Evolutionary conservation across 2,113 vertebrate genomes (phyloP).

Genomic region (Lepidothrix coronata): DNA sequence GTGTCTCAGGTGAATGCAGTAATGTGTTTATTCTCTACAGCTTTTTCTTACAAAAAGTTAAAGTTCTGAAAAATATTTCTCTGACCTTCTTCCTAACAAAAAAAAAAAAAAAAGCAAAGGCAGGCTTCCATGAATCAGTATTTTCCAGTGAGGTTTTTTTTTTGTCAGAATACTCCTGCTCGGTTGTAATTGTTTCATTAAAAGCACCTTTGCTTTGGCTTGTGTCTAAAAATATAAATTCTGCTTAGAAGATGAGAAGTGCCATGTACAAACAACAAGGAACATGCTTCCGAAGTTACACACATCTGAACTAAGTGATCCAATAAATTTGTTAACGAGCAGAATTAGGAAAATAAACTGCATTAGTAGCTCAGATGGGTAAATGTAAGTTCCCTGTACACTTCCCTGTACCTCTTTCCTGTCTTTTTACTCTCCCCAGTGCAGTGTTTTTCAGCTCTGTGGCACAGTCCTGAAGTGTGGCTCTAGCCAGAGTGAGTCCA

Average conservation of each 20-base stretch:
- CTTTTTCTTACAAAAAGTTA: background rate
- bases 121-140: background rate
- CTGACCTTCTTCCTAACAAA: background rate
- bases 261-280: background rate
- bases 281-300: background rate
- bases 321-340: background rate
- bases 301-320: background rate
- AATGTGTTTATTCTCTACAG: background rate
- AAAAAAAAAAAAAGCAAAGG: background rate
- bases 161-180: background rate
- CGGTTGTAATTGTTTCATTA: background rate
- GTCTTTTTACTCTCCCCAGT: background rate
- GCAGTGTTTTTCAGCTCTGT: background rate
- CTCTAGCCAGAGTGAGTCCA: background rate
- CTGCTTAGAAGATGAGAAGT: background rate
- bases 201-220: background rate
- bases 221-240: background rate
- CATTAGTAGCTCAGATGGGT: background rate
- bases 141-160: background rate
- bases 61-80: background rate
- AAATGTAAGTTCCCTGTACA: background rate
- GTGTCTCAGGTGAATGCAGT: background rate
- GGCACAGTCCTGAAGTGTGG: background rate
- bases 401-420: background rate
- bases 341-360: background rate